Evolutionary conservation across 2,113 vertebrate genomes (phyloP), one percentile per base, ranked within the genome.

Genomic region (Uria aalge): DNA sequence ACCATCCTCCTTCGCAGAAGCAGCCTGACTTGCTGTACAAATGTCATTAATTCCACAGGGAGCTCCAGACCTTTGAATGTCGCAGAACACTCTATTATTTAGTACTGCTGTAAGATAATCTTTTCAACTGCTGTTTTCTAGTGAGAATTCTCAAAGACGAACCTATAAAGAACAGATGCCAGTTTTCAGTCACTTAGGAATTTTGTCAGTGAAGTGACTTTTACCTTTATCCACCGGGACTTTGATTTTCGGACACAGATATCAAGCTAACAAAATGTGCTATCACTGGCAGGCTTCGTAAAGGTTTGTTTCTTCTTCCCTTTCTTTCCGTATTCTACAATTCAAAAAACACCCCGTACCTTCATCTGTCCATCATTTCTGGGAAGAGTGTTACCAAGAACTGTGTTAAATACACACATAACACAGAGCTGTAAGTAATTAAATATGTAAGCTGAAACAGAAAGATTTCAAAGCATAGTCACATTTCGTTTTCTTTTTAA

Each of bases 41-140:
- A 98, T 98, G 97, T 97, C 98, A 97, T 80, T 94, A 81, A 72
- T 95, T 96, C 98, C 88, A 43, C 78, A 60, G 97, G 97, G 98
- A 97, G 57, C 73, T 57, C 55, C 53, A 92, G 94, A 97, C 96
- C 95, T 97, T 97, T 97, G 92, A 96, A 91, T 88, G 92, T 91
- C 62, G 2, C 90, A 88, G 93, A 93, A 40, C 64, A 91, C 78
- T 97, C 95, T 96, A 96, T 98, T 98, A 98, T 97, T 98, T 96
- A 96, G 94, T 81, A 83, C 43, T 32, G 55, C 95, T 96, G 93
- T 83, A 91, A 97, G 95, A 98, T 97, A 94, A 97, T 98, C 94
- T 97, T 97, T 98, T 97, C 97, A 97, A 92, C 88, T 95, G 86
- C 91, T 94, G 32, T 97, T 97, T 97, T 97, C 96, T 88, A 77